Base-by-base conservation (phyloP, 2,113 vertebrate species). In the Glaucidium brasilianum region DNA sequence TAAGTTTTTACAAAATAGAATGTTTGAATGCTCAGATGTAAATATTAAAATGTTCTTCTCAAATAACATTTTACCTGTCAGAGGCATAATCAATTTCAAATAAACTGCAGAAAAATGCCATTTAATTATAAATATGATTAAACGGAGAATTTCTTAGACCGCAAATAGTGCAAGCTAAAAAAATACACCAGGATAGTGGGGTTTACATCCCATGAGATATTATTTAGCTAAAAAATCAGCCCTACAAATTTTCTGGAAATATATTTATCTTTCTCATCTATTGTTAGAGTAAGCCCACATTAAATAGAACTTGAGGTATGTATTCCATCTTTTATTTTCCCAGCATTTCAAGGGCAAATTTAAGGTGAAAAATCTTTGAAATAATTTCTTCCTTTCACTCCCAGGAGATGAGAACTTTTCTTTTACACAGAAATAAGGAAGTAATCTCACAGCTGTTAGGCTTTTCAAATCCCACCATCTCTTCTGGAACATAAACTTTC, bases 221-320 rank as follows among this genome's bases (percentile, higher is more conserved):
- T 66, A 74, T 1, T 75, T 47, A 76, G 32, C 20, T 35, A 45
- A 96, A 92, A 95, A 91, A 92, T 53, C 34, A 78, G 35, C n/a
- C 39, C 43, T 60, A 55, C 7, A 87, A 64, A 72, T 75, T 95
- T 94, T 77, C 25, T 64, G 16, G 39, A 66, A 92, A 90, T 85
- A 83, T 94, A 80, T 88, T 93, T 88, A 53, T 72, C 45, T 69
- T 85, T 69, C 58, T 95, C 32, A 53, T 92, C 37, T 95, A 30
- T 74, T 89, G 35, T 56, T 75, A 94, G 35, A 72, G 20, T 67
- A 82, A 94, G 32, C 30, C 49, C 27, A 68, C 39, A 73, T 90
- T 85, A 95, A 91, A 88, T 7, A 94, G 53, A 95, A 83, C 76
- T 76, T 60, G 39, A 95, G 71, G 49, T 69, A 69, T 39, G 32